These are phyloP conservation scores for Aurelia sp. DNA, from an alignment of 30 jellyfish, hydroid and myxozoan genomes.

Conservation along the genomic window DNA sequence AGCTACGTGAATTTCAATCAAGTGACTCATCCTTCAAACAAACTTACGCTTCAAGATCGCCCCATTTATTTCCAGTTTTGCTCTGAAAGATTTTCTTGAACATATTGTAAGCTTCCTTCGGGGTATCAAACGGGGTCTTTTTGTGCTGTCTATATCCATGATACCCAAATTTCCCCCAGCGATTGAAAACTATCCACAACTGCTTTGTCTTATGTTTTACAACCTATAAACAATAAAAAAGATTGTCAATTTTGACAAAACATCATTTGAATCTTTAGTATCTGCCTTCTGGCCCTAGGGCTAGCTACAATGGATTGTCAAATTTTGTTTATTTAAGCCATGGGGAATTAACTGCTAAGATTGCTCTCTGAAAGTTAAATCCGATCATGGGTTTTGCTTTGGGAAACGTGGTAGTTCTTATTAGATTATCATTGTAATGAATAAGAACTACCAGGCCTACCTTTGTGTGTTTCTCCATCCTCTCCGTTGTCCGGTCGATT, in stretches of 20 bases:
- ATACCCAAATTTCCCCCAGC: slow-evolving; percentile 74
- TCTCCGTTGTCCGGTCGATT: no score
- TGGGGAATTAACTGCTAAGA: no score
- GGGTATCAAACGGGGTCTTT: slow-evolving; percentile 73
- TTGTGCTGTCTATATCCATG: slow-evolving; percentile 66
- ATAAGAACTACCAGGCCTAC: no score
- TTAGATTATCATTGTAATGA: no score
- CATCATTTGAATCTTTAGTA: not conserved
- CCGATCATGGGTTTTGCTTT: no score
- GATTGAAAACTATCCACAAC: slow-evolving; percentile 71
- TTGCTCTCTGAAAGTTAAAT: no score
- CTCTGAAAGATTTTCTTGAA: slow-evolving; percentile 70
- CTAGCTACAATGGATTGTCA: no score
- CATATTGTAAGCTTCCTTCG: slow-evolving; percentile 68
- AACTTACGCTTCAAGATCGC: slow-evolving; percentile 18
- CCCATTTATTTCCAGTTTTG: slow-evolving; percentile 85
- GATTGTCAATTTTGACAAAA: not conserved
- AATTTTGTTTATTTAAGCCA: no score
- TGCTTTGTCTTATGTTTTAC: slow-evolving; percentile 65
- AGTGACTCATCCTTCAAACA: not conserved
- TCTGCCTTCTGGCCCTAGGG: not conserved
- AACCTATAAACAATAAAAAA: slow-evolving; percentile 28
- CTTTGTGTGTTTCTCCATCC: no score
- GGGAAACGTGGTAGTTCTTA: no score
- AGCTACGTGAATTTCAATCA: no score